Base-by-base conservation (phyloP, 1,140 invertebrate genomes). In the Pinna nobilis region DNA sequence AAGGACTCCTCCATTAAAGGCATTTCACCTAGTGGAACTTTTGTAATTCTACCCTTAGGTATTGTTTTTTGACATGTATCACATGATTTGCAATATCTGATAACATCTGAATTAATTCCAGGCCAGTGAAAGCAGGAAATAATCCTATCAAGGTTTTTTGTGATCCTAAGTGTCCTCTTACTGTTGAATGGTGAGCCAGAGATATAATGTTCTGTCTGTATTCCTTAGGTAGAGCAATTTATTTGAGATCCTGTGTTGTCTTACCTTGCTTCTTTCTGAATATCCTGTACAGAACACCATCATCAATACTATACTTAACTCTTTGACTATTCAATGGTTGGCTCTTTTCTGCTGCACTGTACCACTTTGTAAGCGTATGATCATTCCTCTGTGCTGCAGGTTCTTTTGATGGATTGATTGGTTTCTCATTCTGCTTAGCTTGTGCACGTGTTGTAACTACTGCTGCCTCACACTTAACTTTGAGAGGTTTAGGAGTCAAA, bases 71-170 rank as follows among this genome's bases (percentile, higher is more conserved):
- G 76, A 35, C 78, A 79, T 4, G 63, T 39, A 60, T 77, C 70
- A 53, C 76, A 78, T 32, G 71, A 77, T 41, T 47, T 37, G 25
- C 67, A 74, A 55, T 49, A 73, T 33, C 76, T 5, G 4, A 9
- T 25, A 7, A 80, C 55, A 57, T 79, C 73, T 11, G 20, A 20
- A 30, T 13, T 25, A 1, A 74, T 28, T 1, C 70, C 77, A 28
- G 57, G 71, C 78, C 76, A 80, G 44, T 57, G 76, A 50, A 72
- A 72, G n/a, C n/a, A n/a, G n/a, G n/a, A n/a, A n/a, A n/a, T n/a
- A n/a, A n/a, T n/a, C n/a, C n/a, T n/a, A n/a, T n/a, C n/a, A n/a
- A n/a, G n/a, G n/a, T n/a, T n/a, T n/a, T n/a, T n/a, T n/a, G n/a
- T n/a, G n/a, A n/a, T n/a, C n/a, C n/a, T n/a, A n/a, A n/a, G n/a